Conservation (phyloP, 2,888 invertebrate genomes). For the Ophion costatus region DNA sequence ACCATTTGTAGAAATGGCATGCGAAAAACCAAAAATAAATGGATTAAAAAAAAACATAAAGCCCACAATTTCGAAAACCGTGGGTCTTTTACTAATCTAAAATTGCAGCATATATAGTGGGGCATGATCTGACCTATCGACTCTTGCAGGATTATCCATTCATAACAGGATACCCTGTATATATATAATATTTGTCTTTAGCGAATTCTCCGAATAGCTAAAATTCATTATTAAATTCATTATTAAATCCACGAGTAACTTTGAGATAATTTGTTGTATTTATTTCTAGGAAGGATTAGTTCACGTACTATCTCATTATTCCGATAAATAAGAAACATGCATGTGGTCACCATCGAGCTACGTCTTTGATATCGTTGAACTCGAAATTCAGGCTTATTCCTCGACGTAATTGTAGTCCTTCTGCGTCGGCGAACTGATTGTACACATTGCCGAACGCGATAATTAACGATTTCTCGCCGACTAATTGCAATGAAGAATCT, state of each 20-base stretch:
- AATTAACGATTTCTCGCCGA: slow-evolving; percentile 23
- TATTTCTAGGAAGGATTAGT: not conserved
- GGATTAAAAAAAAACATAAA: no score
- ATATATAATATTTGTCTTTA: no score
- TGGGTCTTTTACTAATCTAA: no score
- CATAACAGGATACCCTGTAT: no score
- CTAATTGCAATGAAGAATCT: slow-evolving; percentile 22
- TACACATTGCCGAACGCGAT: slow-evolving; percentile 6
- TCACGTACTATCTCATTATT: not conserved
- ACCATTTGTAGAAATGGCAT: no score
- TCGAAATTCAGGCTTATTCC: not conserved
- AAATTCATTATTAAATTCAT: not conserved
- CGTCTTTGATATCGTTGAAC: slow-evolving; percentile 4
- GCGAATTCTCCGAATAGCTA: not conserved
- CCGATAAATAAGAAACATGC: not conserved
- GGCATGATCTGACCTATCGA: no score
- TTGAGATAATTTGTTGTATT: not conserved
- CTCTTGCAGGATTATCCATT: no score
- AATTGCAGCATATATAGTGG: no score
- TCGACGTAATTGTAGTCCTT: not conserved
- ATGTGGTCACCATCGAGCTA: not conserved
- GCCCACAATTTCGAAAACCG: no score
- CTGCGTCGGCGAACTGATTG: not conserved
- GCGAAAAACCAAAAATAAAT: no score
- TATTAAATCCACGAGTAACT: not conserved